Base-by-base conservation (phyloP, 2,113 vertebrate species). In the Puntigrus tetrazona region DNA sequence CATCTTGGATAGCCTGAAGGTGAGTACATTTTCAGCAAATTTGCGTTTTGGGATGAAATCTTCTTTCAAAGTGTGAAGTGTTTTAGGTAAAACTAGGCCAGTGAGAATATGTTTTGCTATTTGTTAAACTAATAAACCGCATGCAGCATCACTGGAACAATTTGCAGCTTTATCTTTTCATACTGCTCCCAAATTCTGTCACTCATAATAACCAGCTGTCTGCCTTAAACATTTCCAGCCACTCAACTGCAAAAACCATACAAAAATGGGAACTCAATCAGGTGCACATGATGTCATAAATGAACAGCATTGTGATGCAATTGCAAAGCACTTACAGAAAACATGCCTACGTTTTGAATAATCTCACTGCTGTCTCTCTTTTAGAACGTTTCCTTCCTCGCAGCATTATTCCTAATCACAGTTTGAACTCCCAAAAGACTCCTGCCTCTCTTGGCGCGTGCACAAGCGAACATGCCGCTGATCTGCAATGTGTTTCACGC, bases 391-490 rank as follows among this genome's bases (percentile, higher is more conserved):
- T 70, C 27, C 65, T 82, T 82, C 80, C 61, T 67, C 16, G 4
- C 41, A 45, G 41, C 61, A 50, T 50, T 81, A 67, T 67, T 50
- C 36, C 61, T 69, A 81, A 81, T 81, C 78, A 81, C 61, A 81
- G 78, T 69, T 47, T 67, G 25, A 47, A 52, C 65, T 18, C 80
- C 80, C 80, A 14, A 72, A 82, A 82, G 43, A 69, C 80, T 55
- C 31, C 45, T 65, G 11, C 80, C 45, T 82, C 65, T 52, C 65
- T 31, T 36, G 78, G 36, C 41, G 10, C 43, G 1, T 81, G 41
- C 18, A 81, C 41, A 20, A 10, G 27, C 61, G 13, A 52, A 82
- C 3, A 25, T 31, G 10, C 59, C 10, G 27, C 65, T 36, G 79
- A 81, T 69, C 41, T 69, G 27, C 38, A 47, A 50, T 31, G 41